Evolutionary conservation across 2,797 vertebrate genomes (phyloP), one percentile per base, ranked within the genome.

Genomic region (Morelia viridis): DNA sequence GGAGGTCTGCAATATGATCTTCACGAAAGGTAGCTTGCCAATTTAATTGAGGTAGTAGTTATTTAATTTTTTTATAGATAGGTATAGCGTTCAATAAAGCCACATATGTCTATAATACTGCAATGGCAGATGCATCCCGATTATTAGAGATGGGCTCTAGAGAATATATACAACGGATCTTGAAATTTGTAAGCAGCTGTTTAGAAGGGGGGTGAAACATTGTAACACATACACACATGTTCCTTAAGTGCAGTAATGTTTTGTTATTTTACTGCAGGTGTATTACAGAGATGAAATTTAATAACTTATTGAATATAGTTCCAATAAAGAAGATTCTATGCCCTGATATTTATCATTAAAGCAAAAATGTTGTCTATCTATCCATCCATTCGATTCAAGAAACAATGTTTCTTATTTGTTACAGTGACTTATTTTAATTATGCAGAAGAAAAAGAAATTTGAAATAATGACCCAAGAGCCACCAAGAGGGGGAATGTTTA

Each of bases 71-170:
- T 97, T 92, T 95, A 86, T 93, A 92, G 95, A 97, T 95, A 96
- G 96, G 97, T 96, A 97, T 96, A 94, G 95, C 95, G 97, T 98
- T 97, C 97, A 97, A 98, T 98, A 97, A 97, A 97, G 97, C 97
- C 97, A 96, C 97, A 97, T 96, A 96, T 96, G 98, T 97, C 97
- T 97, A 94, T 95, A 95, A 97, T 95, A 83, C 96, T 96, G 97
- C 97, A 95, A 95, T 96, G 96, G 97, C 97, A 98, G 98, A 98
- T 98, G 98, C 97, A 97, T 96, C 97, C 97, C 97, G 97, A 98
- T 97, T 97, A 98, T 97, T 97, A 97, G 97, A 97, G 97, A 96
- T 95, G 93, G 97, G 96, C 98, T 98, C 98, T 93, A 84, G 98
- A 98, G 98, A 98, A 97, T 96, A 92, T 2, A 93, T 93, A 96